A percentile compares a stretch with the other conserved stretches of the same genome.
Conservation (phyloP, 2,888 invertebrate genomes). For the Siphlonurus alternatus region DNA sequence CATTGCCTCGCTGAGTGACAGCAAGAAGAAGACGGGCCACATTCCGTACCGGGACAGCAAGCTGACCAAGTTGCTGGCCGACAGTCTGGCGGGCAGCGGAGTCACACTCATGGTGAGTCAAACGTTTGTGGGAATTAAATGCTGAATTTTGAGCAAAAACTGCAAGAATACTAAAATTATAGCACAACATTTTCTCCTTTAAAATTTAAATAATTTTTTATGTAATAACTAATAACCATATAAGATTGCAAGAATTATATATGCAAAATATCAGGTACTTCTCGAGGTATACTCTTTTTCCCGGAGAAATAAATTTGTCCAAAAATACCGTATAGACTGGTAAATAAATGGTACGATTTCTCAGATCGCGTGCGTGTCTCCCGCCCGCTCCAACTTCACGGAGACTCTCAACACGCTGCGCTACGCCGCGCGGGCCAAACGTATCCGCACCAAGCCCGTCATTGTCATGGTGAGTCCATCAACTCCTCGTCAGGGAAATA, state of each 20-base stretch:
- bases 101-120: slow-evolving; percentile 78
- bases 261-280: no score
- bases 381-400: slow-evolving; percentile 64
- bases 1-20: slow-evolving; percentile 76
- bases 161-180: no score
- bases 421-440: slow-evolving; percentile 83
- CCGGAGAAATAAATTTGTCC: no score
- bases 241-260: no score
- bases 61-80: slow-evolving; percentile 79
- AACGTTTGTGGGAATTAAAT: no score
- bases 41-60: slow-evolving; percentile 92
- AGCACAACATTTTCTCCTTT: no score
- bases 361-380: slow-evolving; percentile 88
- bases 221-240: no score
- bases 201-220: no score
- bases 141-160: no score
- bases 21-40: slow-evolving; percentile 58
- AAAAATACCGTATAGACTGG: neutral
- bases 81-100: slow-evolving; percentile 85
- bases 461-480: slow-evolving; percentile 85
- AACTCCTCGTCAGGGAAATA: no score
- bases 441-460: slow-evolving; percentile 81
- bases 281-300: no score
- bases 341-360: slow-evolving; percentile 16
- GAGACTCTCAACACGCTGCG: slow-evolving; percentile 84